phyloP scores from a whole-genome alignment of 2,888 invertebrate genomes.

The Acrocyrtus sp. region DNA sequence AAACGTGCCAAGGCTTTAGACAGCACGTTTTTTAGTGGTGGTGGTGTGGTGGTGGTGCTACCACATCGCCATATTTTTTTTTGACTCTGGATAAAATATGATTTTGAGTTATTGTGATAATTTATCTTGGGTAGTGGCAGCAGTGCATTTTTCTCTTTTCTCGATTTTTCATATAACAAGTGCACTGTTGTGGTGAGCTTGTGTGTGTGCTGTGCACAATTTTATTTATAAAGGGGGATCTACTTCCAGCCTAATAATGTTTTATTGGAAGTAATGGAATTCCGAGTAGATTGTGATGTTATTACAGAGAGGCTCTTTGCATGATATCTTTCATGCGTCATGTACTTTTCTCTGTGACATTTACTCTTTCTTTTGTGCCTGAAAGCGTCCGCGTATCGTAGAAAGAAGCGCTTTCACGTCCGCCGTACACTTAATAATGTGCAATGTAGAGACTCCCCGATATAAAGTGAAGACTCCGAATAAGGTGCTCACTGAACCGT shows the following conservation, averaged over 20 bases:
- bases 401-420: not conserved
- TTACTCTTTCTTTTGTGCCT: conserved; percentile 12
- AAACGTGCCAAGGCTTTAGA: too few relatives aligned
- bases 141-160: too few relatives aligned
- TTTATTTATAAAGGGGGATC: too few relatives aligned
- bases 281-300: not conserved
- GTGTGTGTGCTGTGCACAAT: too few relatives aligned
- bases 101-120: too few relatives aligned
- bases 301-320: conserved; percentile 2
- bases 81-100: too few relatives aligned
- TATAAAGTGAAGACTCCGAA: not conserved
- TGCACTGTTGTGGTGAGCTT: too few relatives aligned
- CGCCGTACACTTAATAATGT: not conserved
- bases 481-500: conserved; percentile 7
- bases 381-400: not conserved
- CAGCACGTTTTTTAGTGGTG: too few relatives aligned
- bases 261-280: conserved; percentile 16
- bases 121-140: too few relatives aligned
- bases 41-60: too few relatives aligned
- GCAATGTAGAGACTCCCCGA: not conserved
- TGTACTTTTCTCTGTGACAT: conserved; percentile 30
- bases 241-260: conserved; percentile 1
- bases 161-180: too few relatives aligned
- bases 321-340: conserved; percentile 23
- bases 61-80: too few relatives aligned